Percentiles rank a stretch among this genome's conserved stretches.
Conservation (phyloP, 2,113 vertebrate genomes). For the Cinclus mexicanus region DNA sequence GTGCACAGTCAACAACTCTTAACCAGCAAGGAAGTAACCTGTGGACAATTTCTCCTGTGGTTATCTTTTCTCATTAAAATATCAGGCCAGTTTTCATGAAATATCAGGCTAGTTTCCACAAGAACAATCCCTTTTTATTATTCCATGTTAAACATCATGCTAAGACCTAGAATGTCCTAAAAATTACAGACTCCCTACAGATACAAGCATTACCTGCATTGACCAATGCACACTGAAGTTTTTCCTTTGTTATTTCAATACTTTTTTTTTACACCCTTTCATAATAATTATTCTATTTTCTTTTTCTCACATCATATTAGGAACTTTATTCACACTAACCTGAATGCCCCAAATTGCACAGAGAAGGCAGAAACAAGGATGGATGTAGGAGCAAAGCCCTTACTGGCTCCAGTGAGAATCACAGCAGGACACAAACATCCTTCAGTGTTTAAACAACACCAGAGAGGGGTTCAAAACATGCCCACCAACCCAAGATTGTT, state of each 20-base stretch:
- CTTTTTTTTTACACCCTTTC: not conserved
- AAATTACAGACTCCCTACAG: not conserved
- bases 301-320: accelerated
- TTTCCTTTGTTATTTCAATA: not conserved
- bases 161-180: not conserved
- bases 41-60: not conserved
- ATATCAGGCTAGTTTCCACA: not conserved
- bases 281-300: not conserved
- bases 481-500: accelerated
- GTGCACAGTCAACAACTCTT: constrained; percentile 24
- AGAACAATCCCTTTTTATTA: not conserved
- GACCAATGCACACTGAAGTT: not conserved
- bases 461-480: not conserved
- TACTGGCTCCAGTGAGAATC: not conserved
- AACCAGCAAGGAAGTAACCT: not conserved
- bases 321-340: not conserved
- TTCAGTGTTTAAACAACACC: not conserved
- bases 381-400: not conserved
- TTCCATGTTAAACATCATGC: not conserved
- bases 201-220: not conserved
- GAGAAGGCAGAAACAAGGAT: not conserved
- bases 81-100: not conserved
- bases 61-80: not conserved
- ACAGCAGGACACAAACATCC: not conserved
- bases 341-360: not conserved